Evolutionary conservation across 2,797 vertebrate genomes (phyloP), one percentile per base, ranked within the genome.

Genomic region (Cirrhinus mrigala): DNA sequence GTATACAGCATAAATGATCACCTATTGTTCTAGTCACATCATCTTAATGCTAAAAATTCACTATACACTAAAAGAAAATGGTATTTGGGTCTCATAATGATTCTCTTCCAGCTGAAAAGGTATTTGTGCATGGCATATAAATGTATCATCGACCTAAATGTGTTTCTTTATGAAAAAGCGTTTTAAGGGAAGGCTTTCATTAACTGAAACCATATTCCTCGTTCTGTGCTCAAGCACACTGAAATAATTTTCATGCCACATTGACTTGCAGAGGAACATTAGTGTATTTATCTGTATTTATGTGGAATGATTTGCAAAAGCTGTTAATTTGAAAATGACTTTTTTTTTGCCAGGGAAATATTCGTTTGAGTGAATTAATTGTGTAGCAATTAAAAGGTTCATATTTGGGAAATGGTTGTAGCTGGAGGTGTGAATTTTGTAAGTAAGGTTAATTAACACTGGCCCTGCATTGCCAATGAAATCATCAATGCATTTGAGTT

Each of bases 341-440:
- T 93, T 93, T 89, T 91, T 93, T 93, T 92, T 85, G 90, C 81
- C 88, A 90, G 91, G 86, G 90, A 94, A 90, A 92, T 89, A 88
- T 92, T 93, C 89, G 91, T 93, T 93, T 92, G 88, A 93, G 86
- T 86, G 74, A 94, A 94, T 94, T 93, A 94, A 95, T 93, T 91
- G 91, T 90, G 84, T 88, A 88, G 92, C 93, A 94, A 94, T 95
- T 95, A 95, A 95, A 95, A 94, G 88, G 88, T 73, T 88, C 89
- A 92, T 94, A 94, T 95, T 94, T 95, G 92, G 91, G 90, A 92
- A 95, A 94, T 94, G 89, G 89, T 88, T 92, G 85, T 93, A 91
- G 93, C 93, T 95, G 89, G 93, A 94, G 93, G 94, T 95, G 92
- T 91, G 92, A 90, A 91, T 94, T 93, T 94, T 92, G 88, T 90